Conservation (phyloP, 2,888 invertebrate genomes). For the Lasioglossum pauxillum region DNA sequence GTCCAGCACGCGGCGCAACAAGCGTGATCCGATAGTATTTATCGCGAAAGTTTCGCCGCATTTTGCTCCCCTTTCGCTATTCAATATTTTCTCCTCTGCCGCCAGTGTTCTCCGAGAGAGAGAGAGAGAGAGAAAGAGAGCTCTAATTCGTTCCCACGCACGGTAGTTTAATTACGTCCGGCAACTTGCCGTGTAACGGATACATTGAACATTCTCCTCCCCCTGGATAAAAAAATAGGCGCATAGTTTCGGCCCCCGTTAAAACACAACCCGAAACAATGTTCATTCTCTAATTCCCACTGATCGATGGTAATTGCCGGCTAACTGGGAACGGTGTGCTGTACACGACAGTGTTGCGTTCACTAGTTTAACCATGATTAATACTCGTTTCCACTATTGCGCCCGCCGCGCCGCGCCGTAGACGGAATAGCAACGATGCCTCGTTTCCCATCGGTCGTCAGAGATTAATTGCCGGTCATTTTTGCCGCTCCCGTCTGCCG, state of each 20-base stretch:
- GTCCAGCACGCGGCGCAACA: neutral
- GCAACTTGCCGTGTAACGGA: constrained; percentile 7
- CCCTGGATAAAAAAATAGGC: neutral
- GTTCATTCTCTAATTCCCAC: neutral
- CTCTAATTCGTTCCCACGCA: constrained; percentile 13
- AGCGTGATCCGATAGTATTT: constrained; percentile 1
- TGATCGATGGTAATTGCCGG: constrained; percentile 29
- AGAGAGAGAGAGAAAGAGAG: too few species aligned
- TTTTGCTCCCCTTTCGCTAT: neutral
- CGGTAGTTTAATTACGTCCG: constrained; percentile 20
- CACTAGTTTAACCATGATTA: constrained; percentile 63
- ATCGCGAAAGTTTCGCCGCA: neutral
- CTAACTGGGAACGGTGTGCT: constrained; percentile 32
- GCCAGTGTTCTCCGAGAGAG: neutral
- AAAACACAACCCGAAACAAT: neutral
- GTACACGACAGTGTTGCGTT: constrained; percentile 25
- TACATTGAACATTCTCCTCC: constrained; percentile 8
- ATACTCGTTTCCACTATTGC: constrained; percentile 46
- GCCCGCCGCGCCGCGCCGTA: constrained; percentile 4
- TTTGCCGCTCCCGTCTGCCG: constrained; percentile 29
- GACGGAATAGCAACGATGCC: constrained; percentile 37
- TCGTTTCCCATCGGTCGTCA: constrained; percentile 41
- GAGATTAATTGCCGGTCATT: constrained; percentile 60
- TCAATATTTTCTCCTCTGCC: neutral
- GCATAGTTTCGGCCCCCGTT: neutral